These are phyloP conservation scores for Reticulitermes lucifugus DNA, from an alignment of 2,888 invertebrate species.

Conservation along the genomic window DNA sequence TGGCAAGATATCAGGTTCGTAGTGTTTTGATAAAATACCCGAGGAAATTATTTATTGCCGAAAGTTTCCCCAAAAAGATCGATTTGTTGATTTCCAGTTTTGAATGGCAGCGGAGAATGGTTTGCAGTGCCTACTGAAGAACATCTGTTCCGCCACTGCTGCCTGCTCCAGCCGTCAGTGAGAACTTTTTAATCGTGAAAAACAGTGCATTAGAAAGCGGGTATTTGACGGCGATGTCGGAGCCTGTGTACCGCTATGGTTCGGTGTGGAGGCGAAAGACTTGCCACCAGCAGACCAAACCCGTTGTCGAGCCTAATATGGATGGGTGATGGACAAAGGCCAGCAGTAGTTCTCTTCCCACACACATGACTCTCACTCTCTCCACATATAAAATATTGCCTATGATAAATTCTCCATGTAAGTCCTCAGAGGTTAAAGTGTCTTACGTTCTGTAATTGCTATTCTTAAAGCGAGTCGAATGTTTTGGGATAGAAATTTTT, in stretches of 20 bases:
- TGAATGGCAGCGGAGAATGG: no score
- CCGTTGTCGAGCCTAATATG: conserved; percentile 21
- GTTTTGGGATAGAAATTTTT: no score
- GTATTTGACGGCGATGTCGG: not conserved
- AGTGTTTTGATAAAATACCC: no score
- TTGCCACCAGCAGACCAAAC: conserved; percentile 10
- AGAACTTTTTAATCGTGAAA: conserved; percentile 11
- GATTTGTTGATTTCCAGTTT: no score
- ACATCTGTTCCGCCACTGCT: not conserved
- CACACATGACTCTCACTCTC: conserved; percentile 14
- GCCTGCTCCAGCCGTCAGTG: not conserved
- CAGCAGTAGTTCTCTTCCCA: conserved; percentile 6
- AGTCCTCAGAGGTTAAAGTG: not conserved
- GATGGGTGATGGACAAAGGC: conserved; percentile 18
- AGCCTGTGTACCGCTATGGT: conserved; percentile 12
- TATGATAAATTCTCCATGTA: not conserved
- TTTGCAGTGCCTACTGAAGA: no score
- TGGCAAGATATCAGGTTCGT: no score
- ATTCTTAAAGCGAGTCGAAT: not conserved
- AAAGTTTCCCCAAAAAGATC: no score
- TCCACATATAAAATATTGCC: not conserved
- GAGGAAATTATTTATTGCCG: no score
- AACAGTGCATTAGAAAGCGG: conserved; percentile 12
- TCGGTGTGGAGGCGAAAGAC: conserved; percentile 22
- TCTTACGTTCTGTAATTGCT: not conserved